Evolutionary conservation across 2,113 vertebrate species (phyloP).

Genomic region (Indri indri): DNA sequence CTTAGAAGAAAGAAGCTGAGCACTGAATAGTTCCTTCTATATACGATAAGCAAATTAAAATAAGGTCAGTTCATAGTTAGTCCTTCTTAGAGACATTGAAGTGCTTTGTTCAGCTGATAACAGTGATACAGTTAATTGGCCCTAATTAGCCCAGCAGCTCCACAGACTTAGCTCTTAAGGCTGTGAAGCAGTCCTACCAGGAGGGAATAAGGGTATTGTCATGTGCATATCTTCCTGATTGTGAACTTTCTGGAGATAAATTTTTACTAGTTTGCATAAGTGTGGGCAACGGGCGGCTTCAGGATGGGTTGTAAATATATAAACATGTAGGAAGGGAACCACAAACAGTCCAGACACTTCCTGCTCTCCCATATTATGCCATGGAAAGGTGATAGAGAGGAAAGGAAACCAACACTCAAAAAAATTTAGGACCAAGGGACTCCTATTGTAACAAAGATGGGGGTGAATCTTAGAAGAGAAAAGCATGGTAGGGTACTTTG

Average conservation of each 20-base stretch:
- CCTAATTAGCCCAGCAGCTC: background rate
- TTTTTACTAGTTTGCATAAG: background rate
- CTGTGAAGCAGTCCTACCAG: background rate
- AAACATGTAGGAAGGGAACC: background rate
- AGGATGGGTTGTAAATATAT: background rate
- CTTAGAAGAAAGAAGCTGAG: background rate
- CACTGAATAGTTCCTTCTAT: background rate
- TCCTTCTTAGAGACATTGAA: slow-evolving; percentile 11
- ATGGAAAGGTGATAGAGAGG: background rate
- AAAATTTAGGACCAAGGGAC: background rate
- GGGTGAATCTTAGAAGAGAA: background rate
- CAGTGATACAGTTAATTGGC: background rate
- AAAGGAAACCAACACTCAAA: background rate
- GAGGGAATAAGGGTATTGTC: background rate
- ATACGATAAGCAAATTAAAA: slow-evolving; percentile 33
- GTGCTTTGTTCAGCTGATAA: background rate
- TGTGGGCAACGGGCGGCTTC: background rate
- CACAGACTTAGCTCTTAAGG: background rate
- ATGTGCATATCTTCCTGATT: background rate
- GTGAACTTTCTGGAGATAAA: background rate
- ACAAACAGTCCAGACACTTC: background rate
- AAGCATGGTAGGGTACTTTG: background rate
- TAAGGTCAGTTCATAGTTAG: background rate
- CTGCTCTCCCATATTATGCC: background rate
- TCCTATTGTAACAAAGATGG: background rate